These are phyloP conservation scores for Cantharis lateralis DNA, from an alignment of 2,888 invertebrate species.

Conservation along the genomic window DNA sequence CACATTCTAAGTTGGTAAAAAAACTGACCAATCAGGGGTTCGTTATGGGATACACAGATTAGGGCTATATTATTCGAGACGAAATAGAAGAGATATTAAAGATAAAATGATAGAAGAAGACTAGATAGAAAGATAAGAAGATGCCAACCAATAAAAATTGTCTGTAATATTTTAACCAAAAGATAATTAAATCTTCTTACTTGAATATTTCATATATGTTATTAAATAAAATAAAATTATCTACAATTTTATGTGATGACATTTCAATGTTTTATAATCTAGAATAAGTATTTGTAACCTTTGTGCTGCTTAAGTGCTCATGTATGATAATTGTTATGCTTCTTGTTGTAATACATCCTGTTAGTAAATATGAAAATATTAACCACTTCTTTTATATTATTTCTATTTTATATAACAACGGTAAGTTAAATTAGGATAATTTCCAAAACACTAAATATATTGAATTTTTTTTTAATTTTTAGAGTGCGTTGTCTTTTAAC, in stretches of 20 bases:
- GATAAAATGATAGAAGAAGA: too few species aligned
- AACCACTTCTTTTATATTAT: background rate
- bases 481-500: background rate
- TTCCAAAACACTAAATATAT: background rate
- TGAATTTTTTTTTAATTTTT: background rate
- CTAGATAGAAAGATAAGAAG: too few species aligned
- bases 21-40: too few species aligned
- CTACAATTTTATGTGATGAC: background rate
- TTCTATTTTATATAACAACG: background rate
- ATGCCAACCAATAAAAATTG: too few species aligned
- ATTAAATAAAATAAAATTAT: background rate
- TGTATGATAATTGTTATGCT: background rate
- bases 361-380: background rate
- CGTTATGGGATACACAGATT: too few species aligned
- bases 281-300: background rate
- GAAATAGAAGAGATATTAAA: too few species aligned
- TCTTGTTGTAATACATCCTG: background rate
- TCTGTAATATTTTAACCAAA: too few species aligned
- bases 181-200: background rate
- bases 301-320: background rate
- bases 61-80: too few species aligned
- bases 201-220: background rate
- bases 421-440: background rate
- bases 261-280: background rate
- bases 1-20: too few species aligned